Evolutionary conservation across 2,888 invertebrate species (phyloP).

Genomic region (Galerucella pusilla): DNA sequence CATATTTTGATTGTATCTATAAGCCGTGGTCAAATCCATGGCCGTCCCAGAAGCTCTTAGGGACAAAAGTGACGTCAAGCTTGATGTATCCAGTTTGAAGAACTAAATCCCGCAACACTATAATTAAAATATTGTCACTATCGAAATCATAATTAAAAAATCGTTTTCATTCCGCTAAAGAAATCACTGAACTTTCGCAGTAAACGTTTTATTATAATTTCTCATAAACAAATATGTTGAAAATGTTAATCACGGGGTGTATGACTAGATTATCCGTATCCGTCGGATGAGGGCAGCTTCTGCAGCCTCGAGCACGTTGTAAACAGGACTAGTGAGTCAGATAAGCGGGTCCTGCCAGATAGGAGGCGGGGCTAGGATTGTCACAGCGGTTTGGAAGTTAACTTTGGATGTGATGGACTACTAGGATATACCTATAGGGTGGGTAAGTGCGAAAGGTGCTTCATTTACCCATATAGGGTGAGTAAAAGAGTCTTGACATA

Average conservation of each 20-base stretch:
- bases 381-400: conserved; percentile 65
- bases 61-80: conserved; percentile 75
- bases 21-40: conserved; percentile 93
- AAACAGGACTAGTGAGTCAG: conserved; percentile 63
- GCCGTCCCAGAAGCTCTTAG: conserved; percentile 75
- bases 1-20: conserved; percentile 97
- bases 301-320: conserved; percentile 59
- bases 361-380: conserved; percentile 63
- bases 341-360: conserved; percentile 61
- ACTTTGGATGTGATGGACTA: conserved; percentile 58
- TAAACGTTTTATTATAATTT: conserved; percentile 12
- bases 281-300: conserved; percentile 59
- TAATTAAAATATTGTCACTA: conserved; percentile 25
- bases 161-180: not conserved
- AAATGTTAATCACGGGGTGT: conserved; percentile 30
- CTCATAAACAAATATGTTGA: conserved; percentile 34
- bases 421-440: conserved; percentile 56
- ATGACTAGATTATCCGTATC: conserved; percentile 53
- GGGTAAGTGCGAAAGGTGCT: conserved; percentile 49
- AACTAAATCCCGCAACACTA: conserved; percentile 18
- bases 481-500: conserved; percentile 35
- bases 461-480: conserved; percentile 40
- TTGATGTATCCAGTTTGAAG: conserved; percentile 74
- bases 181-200: conserved; percentile 3
- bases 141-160: conserved; percentile 12